Percentiles rank a stretch among this genome's conserved stretches.
Conservation (phyloP, 2,113 vertebrate species). For the Indicator indicator region DNA sequence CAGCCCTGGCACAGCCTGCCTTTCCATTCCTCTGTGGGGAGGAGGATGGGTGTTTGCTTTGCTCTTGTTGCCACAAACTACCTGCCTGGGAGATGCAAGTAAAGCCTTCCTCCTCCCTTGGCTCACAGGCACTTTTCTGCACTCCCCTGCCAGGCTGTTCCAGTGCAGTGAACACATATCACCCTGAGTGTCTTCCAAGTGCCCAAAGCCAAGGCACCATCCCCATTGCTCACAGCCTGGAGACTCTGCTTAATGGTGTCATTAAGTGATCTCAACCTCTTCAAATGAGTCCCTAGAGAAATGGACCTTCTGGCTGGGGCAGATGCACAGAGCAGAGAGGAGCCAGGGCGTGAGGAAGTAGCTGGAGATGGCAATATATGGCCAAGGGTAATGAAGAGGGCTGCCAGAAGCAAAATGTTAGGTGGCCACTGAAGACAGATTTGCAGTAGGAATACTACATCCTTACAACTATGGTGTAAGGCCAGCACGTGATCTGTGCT, state of each 20-base stretch:
- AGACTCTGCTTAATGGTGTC: not conserved
- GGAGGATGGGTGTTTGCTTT: not conserved
- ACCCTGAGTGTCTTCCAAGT: not conserved
- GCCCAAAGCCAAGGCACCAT: accelerated
- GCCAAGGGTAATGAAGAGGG: not conserved
- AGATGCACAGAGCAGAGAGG: not conserved
- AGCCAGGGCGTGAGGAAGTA: accelerated
- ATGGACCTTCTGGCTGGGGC: not conserved
- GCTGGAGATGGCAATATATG: not conserved
- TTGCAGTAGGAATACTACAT: not conserved
- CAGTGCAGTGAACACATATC: not conserved
- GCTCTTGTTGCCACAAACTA: not conserved
- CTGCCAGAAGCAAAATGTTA: not conserved
- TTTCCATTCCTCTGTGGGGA: not conserved
- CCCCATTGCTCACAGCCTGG: not conserved
- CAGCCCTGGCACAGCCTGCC: not conserved
- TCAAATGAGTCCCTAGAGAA: not conserved
- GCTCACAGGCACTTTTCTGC: not conserved
- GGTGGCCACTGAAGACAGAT: not conserved
- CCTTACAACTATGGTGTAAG: not conserved
- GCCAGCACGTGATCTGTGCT: not conserved
- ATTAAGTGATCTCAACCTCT: not conserved
- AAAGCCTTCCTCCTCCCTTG: not conserved
- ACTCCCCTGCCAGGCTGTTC: not conserved
- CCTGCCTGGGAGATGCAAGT: not conserved